These are phyloP conservation scores for Blastomussa wellsi DNA, from an alignment of 92 coral and sea anemone genomes.

Conservation along the genomic window DNA sequence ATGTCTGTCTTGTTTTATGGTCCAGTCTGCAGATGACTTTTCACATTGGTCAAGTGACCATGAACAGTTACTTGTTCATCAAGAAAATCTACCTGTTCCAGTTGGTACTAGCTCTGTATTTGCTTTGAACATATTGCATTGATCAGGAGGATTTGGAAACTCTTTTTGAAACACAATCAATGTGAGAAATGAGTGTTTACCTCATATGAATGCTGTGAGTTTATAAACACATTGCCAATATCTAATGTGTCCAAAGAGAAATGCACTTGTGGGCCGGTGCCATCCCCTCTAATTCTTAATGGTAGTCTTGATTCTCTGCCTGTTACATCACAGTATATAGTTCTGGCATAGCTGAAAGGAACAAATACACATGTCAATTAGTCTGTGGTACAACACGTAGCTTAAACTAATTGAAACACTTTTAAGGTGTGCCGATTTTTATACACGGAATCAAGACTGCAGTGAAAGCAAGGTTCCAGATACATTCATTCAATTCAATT, in stretches of 20 bases:
- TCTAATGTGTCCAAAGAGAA: slow-evolving; percentile 93
- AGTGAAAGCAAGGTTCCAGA: no score
- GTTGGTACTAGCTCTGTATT: no score
- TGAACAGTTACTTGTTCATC: no score
- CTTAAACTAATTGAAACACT: background rate
- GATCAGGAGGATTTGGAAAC: no score
- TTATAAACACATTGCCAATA: slow-evolving; percentile 94
- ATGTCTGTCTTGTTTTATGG: no score
- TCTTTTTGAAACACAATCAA: background rate
- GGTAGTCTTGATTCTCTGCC: slow-evolving; percentile 97
- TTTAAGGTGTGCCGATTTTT: background rate
- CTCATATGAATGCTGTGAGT: slow-evolving; percentile 98
- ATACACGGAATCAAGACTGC: no score
- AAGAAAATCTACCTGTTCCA: no score
- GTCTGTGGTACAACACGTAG: background rate
- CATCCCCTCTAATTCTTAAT: slow-evolving; percentile 93
- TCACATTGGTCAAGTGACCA: no score
- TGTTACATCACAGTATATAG: slow-evolving; percentile 94
- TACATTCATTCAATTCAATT: no score
- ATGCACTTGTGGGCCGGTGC: slow-evolving; percentile 83
- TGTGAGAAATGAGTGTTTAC: slow-evolving; percentile 36
- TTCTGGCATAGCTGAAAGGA: slow-evolving; percentile 86
- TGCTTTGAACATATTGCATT: no score
- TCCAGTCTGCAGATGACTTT: no score
- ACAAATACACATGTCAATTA: background rate